A percentile compares a stretch with the other conserved stretches of the same genome.
These are phyloP conservation scores for Epirrita christyi DNA, from an alignment of 2,888 invertebrate genomes.

Conservation along the genomic window DNA sequence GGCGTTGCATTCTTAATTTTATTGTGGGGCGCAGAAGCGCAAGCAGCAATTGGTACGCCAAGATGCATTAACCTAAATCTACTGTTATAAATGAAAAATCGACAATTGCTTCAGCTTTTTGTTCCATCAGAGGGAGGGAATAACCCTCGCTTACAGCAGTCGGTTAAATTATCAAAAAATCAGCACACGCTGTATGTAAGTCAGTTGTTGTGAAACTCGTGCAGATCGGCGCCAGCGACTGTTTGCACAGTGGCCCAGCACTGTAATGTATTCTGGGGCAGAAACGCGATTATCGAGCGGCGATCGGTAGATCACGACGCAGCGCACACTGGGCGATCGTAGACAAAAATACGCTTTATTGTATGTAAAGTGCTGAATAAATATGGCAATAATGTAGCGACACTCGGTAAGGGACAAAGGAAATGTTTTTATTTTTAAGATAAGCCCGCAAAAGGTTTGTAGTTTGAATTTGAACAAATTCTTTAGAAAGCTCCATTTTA, in stretches of 20 bases:
- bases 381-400: slow-evolving; percentile 34
- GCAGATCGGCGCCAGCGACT: slow-evolving; percentile 54
- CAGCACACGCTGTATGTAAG: slow-evolving; percentile 45
- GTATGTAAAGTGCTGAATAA: slow-evolving; percentile 39
- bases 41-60: too few species aligned
- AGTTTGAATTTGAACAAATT: slow-evolving; percentile 12
- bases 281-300: slow-evolving; percentile 61
- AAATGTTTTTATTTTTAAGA: slow-evolving; percentile 11
- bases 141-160: too few species aligned
- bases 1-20: too few species aligned
- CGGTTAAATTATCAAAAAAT: neutral
- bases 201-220: slow-evolving; percentile 55
- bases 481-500: slow-evolving; percentile 14
- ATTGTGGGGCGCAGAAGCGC: too few species aligned
- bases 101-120: too few species aligned
- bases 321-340: slow-evolving; percentile 28
- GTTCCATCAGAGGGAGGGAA: too few species aligned
- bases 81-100: too few species aligned
- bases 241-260: slow-evolving; percentile 58
- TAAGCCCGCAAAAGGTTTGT: slow-evolving; percentile 16
- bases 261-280: slow-evolving; percentile 4
- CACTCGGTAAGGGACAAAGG: slow-evolving; percentile 29
- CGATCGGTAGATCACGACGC: slow-evolving; percentile 61
- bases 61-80: too few species aligned
- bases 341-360: slow-evolving; percentile 41